These are phyloP conservation scores for Mobula hypostoma DNA, from an alignment of 2,113 vertebrate species.

Conservation along the genomic window DNA sequence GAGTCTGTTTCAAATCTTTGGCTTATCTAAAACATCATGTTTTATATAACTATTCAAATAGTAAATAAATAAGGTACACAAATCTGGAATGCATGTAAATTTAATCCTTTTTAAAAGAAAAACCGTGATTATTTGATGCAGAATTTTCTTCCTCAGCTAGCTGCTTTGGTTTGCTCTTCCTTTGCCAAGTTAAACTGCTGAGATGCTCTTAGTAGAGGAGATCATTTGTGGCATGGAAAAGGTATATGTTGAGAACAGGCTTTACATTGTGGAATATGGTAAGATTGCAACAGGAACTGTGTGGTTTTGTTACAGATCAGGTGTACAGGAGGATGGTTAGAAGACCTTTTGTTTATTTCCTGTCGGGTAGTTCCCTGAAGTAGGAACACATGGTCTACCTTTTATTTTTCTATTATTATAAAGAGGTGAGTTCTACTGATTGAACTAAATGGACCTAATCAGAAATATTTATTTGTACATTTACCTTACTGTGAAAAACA, in stretches of 20 bases:
- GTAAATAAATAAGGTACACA: too few relatives aligned
- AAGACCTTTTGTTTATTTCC: not conserved
- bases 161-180: not conserved
- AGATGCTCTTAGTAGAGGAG: not conserved
- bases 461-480: conserved; percentile 11
- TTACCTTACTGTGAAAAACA: not conserved
- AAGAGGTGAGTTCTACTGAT: not conserved
- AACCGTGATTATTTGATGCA: not conserved
- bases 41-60: too few relatives aligned
- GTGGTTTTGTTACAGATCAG: not conserved
- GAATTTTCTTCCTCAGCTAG: not conserved
- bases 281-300: not conserved
- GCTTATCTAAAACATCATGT: too few relatives aligned
- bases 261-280: not conserved
- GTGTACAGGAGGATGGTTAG: not conserved
- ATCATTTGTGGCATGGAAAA: not conserved
- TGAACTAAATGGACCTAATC: not conserved
- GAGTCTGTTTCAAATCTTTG: too few relatives aligned
- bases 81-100: too few relatives aligned
- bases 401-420: not conserved
- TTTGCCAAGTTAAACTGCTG: not conserved
- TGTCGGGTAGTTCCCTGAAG: not conserved
- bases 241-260: not conserved
- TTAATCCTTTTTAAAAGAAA: too few relatives aligned
- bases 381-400: not conserved